These are phyloP conservation scores for Hemistola chrysoprasaria DNA, from an alignment of 2,888 invertebrate genomes.

Conservation along the genomic window DNA sequence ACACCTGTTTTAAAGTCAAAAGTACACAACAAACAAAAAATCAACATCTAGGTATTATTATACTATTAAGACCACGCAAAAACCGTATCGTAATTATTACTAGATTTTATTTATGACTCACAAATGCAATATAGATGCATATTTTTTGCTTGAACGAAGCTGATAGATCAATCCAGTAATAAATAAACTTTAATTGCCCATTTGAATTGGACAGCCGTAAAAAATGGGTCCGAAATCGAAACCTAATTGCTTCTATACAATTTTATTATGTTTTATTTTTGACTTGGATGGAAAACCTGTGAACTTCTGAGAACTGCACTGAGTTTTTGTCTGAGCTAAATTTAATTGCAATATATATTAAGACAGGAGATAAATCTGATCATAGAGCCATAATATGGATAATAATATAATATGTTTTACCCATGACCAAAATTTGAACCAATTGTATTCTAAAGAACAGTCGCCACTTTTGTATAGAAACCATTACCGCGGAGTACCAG, in stretches of 20 bases:
- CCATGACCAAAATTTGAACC: no score
- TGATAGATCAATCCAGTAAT: constrained; percentile 26
- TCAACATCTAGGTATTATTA: no score
- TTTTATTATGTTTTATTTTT: constrained; percentile 16
- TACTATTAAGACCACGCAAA: no score
- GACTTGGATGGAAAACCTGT: constrained; percentile 16
- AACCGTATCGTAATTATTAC: no score
- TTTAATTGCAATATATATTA: background rate
- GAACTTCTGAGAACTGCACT: constrained; percentile 21
- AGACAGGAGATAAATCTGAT: no score
- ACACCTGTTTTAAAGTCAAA: background rate
- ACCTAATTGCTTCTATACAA: constrained; percentile 15
- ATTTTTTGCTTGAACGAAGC: constrained; percentile 6
- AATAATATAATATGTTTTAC: no score
- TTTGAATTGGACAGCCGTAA: constrained; percentile 13
- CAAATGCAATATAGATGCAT: background rate
- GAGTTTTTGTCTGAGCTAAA: constrained; percentile 7
- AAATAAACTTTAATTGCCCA: constrained; percentile 16
- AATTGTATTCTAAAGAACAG: no score
- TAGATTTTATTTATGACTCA: no score
- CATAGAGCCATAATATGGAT: no score
- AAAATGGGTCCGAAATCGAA: constrained; percentile 17
- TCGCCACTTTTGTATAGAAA: no score
- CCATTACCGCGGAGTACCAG: no score
- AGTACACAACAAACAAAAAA: no score